Percentiles rank a stretch among this genome's conserved stretches.
Evolutionary conservation across 2,113 vertebrate genomes (phyloP).

Genomic region (Upupa epops): DNA sequence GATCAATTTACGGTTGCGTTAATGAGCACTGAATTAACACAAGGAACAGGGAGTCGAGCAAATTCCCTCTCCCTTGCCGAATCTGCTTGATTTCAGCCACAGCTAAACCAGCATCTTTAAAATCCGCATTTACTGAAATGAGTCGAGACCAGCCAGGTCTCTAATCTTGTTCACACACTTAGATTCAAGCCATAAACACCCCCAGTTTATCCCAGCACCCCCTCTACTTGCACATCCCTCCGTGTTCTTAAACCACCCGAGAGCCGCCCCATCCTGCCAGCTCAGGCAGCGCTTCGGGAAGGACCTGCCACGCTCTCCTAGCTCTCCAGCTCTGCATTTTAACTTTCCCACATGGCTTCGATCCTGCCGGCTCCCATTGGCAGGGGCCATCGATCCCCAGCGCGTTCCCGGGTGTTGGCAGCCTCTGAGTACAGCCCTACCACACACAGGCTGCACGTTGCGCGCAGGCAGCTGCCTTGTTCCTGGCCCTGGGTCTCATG

Average conservation of each 20-base stretch:
- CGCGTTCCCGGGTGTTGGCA: constrained; percentile 52
- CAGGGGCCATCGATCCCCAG: neutral
- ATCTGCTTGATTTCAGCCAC: neutral
- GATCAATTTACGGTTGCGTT: neutral
- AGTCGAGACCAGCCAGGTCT: neutral
- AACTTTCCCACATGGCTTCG: constrained; percentile 18
- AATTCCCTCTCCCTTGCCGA: neutral
- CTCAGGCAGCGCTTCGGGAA: neutral
- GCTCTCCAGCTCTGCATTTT: neutral
- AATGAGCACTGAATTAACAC: neutral
- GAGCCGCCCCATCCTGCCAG: neutral
- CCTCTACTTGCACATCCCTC: fast-evolving
- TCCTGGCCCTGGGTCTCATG: constrained; percentile 22
- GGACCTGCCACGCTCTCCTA: neutral
- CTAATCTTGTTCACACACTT: fast-evolving
- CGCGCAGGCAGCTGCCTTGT: neutral
- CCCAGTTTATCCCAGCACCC: neutral
- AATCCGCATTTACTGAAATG: neutral
- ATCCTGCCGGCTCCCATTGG: constrained; percentile 18
- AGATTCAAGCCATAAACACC: neutral
- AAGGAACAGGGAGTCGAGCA: no score
- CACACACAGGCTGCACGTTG: constrained; percentile 60
- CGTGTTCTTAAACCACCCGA: fast-evolving
- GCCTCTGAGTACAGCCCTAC: constrained; percentile 50
- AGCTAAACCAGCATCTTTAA: neutral